phyloP scores from a whole-genome alignment of 1,140 invertebrate species.

The Aethina tumida region DNA sequence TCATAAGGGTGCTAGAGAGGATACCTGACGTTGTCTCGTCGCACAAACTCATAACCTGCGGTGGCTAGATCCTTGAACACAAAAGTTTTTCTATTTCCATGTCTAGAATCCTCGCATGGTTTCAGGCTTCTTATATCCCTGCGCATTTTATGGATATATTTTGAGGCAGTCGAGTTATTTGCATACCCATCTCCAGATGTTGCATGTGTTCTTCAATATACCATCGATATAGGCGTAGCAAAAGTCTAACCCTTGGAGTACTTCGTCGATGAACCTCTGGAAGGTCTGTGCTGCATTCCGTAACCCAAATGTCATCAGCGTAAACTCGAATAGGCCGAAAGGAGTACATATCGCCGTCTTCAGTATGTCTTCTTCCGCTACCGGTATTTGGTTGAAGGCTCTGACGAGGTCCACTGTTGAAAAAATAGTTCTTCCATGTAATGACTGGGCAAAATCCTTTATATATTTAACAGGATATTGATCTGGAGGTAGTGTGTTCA shows the following conservation, averaged over 20 bases:
- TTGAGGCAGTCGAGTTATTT: too few relatives aligned
- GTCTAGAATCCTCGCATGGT: too few relatives aligned
- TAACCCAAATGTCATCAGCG: constrained; percentile 37
- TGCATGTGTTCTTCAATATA: constrained; percentile 32
- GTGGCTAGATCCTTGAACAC: too few relatives aligned
- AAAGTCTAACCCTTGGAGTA: constrained; percentile 33
- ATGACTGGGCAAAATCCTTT: constrained; percentile 24
- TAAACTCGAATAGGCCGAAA: constrained; percentile 34
- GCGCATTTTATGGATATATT: too few relatives aligned
- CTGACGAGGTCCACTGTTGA: constrained; percentile 34
- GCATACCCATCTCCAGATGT: too few relatives aligned
- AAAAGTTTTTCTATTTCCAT: too few relatives aligned
- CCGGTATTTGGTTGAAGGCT: constrained; percentile 40
- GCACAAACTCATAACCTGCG: too few relatives aligned
- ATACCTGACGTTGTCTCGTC: too few relatives aligned
- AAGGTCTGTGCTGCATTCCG: constrained; percentile 39
- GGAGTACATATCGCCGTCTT: constrained; percentile 34
- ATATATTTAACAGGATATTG: constrained; percentile 25
- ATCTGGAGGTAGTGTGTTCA: constrained; percentile 39
- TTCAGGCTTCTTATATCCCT: too few relatives aligned
- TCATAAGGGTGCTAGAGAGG: too few relatives aligned
- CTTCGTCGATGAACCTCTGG: constrained; percentile 34
- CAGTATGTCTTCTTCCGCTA: constrained; percentile 26
- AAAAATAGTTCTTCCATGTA: constrained; percentile 35
- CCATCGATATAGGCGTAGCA: constrained; percentile 43